phyloP scores from a whole-genome alignment of 1,140 invertebrate genomes.

The Aphelenchoides avenae region DNA sequence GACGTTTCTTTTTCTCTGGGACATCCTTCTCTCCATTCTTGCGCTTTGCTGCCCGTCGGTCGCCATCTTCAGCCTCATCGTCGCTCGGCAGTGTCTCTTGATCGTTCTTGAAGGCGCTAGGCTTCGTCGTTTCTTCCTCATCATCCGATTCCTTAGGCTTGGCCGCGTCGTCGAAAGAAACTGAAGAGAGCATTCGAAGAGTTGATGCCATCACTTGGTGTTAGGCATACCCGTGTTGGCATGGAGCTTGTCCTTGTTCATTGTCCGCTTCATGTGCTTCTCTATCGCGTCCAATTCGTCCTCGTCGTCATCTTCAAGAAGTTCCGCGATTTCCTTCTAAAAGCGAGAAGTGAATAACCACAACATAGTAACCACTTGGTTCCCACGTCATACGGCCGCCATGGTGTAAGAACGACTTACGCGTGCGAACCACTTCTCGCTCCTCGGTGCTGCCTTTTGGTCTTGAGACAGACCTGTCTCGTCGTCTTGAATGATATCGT shows the following conservation, averaged over 20 bases:
- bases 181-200: slow-evolving; percentile 12
- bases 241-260: slow-evolving; percentile 46
- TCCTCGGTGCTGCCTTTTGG: slow-evolving; percentile 27
- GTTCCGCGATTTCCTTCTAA: slow-evolving; percentile 35
- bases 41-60: slow-evolving; percentile 41
- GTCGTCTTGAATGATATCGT: slow-evolving; percentile 42
- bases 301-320: slow-evolving; percentile 43
- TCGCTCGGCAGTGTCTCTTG: too few species aligned
- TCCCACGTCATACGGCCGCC: slow-evolving; percentile 10
- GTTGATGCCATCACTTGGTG: neutral
- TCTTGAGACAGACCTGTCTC: slow-evolving; percentile 21
- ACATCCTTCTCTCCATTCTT: slow-evolving; percentile 62
- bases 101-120: too few species aligned
- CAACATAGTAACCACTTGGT: neutral
- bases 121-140: slow-evolving; percentile 74
- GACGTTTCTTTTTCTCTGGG: too few species aligned
- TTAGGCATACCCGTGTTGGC: slow-evolving; percentile 14
- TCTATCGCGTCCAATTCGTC: slow-evolving; percentile 42
- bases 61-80: slow-evolving; percentile 27
- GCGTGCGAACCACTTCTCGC: slow-evolving; percentile 37
- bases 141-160: slow-evolving; percentile 26
- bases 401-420: too few species aligned
- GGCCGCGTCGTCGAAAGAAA: slow-evolving; percentile 23
- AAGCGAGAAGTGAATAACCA: slow-evolving; percentile 13
- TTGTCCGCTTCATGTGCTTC: slow-evolving; percentile 42